These are phyloP conservation scores for Seladonia tumulorum DNA, from an alignment of 2,888 invertebrate genomes.

Conservation along the genomic window DNA sequence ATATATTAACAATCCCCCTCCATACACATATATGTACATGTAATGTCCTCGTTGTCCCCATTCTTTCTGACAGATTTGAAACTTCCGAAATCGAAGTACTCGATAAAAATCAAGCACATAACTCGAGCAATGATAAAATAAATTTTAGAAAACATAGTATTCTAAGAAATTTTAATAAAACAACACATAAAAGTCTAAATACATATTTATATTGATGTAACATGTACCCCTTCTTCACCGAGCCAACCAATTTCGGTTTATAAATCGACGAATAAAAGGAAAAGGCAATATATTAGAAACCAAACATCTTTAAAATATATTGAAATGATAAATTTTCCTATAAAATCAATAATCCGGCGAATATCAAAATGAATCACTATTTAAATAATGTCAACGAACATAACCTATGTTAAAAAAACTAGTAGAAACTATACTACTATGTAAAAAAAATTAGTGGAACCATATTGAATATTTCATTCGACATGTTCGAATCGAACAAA, in stretches of 20 bases:
- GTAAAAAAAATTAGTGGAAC: background rate
- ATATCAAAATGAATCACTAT: too few species aligned
- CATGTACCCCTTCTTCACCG: background rate
- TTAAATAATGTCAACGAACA: too few species aligned
- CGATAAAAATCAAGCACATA: background rate
- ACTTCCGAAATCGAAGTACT: background rate
- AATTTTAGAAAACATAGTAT: background rate
- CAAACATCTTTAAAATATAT: background rate
- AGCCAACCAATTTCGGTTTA: background rate
- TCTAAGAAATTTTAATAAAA: background rate
- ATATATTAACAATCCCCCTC: constrained; percentile 45
- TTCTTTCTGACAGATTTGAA: constrained; percentile 25
- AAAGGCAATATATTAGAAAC: background rate
- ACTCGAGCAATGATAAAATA: background rate
- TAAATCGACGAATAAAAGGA: background rate
- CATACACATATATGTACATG: background rate
- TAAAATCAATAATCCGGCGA: too few species aligned
- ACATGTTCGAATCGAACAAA: background rate
- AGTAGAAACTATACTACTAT: too few species aligned
- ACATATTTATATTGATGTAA: background rate
- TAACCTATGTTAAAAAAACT: background rate
- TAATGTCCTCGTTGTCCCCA: constrained; percentile 6
- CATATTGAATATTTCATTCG: background rate
- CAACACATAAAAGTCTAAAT: background rate
- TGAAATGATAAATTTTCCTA: background rate